These are phyloP conservation scores for Neodon shergylaensis DNA, from an alignment of 2,113 vertebrate genomes.

Conservation along the genomic window DNA sequence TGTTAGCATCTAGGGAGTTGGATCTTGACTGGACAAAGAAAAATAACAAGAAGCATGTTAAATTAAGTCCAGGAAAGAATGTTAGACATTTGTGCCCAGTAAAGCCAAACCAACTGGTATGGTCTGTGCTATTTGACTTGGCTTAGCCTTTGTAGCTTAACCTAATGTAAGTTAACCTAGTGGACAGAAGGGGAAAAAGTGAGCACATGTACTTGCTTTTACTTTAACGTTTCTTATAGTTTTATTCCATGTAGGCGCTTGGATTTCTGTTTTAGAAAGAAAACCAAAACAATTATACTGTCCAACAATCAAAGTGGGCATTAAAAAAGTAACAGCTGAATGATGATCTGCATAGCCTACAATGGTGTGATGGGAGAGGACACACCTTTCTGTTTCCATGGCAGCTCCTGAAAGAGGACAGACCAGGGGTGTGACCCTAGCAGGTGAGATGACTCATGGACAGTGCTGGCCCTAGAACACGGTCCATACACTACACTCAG, in stretches of 20 bases:
- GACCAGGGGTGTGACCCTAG: background rate
- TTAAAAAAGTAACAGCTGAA: background rate
- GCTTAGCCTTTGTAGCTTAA: background rate
- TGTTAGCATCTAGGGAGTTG: background rate
- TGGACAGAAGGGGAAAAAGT: background rate
- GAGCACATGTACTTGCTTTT: background rate
- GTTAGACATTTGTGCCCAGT: background rate
- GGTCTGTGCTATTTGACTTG: background rate
- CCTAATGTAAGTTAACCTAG: background rate
- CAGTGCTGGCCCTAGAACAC: background rate
- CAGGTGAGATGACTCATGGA: background rate
- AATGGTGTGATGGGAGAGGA: fast-evolving
- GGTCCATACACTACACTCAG: background rate
- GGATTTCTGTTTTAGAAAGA: background rate
- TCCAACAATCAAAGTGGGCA: background rate
- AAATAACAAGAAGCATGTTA: background rate
- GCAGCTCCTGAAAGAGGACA: background rate
- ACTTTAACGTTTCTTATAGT: background rate
- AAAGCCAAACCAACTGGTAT: background rate
- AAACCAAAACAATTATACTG: background rate
- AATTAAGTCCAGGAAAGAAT: background rate
- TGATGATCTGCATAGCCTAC: background rate
- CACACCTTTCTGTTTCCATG: background rate
- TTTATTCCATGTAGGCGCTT: background rate
- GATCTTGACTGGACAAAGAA: background rate